Conservation (phyloP, 2,113 vertebrate species). For the Semnornis frantzii region DNA sequence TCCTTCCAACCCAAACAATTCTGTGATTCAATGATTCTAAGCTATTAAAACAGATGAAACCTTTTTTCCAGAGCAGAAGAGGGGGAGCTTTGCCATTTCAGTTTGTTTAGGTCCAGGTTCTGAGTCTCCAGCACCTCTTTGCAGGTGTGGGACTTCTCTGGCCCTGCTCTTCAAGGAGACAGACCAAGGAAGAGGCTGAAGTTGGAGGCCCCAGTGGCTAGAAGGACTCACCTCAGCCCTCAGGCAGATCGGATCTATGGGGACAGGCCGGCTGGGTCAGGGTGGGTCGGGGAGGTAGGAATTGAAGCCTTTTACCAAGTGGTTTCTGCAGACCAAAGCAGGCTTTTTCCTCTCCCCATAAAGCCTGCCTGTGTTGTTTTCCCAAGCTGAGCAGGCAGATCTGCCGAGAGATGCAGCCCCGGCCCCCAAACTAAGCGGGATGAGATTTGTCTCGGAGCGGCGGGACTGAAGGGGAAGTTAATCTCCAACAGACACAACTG, state of each 20-base stretch:
- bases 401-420: fast-evolving
- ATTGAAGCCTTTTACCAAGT: fast-evolving
- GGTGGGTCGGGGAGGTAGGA: too few species aligned
- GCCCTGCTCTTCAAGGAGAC: background rate
- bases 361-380: background rate
- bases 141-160: background rate
- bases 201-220: fast-evolving
- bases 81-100: fast-evolving
- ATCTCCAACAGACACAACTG: background rate
- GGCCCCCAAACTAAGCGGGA: background rate
- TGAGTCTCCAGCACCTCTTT: background rate
- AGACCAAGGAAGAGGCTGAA: background rate
- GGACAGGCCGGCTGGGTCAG: background rate
- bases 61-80: background rate
- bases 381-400: background rate
- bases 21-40: background rate
- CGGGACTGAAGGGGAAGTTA: background rate
- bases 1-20: too few species aligned
- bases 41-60: background rate
- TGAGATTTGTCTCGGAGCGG: background rate
- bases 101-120: background rate
- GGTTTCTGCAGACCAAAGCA: background rate
- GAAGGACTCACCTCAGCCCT: background rate
- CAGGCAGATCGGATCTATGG: background rate
- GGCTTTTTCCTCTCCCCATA: fast-evolving